Conservation (phyloP, 2,797 vertebrate species). For the Ceryle rudis region DNA sequence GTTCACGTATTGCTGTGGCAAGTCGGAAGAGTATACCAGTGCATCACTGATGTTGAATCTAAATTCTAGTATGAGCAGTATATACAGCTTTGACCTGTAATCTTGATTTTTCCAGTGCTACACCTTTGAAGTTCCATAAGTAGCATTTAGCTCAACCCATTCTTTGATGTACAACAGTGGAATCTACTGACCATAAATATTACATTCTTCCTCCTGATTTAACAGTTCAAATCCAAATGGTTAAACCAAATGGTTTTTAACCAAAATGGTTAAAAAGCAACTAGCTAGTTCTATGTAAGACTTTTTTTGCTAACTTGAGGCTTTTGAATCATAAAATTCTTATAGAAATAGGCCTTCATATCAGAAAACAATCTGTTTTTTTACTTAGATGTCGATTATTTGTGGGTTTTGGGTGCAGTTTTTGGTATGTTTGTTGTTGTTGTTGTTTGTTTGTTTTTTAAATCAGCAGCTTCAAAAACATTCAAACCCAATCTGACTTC, state of each 20-base stretch:
- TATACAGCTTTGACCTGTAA: neutral
- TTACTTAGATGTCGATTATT: neutral
- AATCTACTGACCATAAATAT: neutral
- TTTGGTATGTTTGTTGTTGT: rapidly evolving
- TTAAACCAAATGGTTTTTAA: too few relatives aligned
- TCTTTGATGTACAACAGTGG: neutral
- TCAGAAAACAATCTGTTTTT: neutral
- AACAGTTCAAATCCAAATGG: too few relatives aligned
- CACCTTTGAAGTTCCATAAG: rapidly evolving
- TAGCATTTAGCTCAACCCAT: neutral
- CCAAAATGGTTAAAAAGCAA: neutral
- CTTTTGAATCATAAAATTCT: neutral
- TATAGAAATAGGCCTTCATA: neutral
- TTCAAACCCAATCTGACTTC: neutral
- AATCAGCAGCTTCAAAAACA: neutral
- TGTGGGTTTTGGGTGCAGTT: rapidly evolving
- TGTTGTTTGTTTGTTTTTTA: neutral
- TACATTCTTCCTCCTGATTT: neutral
- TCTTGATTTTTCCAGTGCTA: neutral
- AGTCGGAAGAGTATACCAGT: neutral
- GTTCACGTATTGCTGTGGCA: neutral
- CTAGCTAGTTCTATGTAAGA: neutral
- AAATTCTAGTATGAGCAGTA: neutral
- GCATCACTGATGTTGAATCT: neutral
- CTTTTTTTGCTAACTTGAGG: neutral